A percentile compares a stretch with the other conserved stretches of the same genome.
phyloP scores from a whole-genome alignment of 2,888 invertebrate species.

The Tiliacea citrago region DNA sequence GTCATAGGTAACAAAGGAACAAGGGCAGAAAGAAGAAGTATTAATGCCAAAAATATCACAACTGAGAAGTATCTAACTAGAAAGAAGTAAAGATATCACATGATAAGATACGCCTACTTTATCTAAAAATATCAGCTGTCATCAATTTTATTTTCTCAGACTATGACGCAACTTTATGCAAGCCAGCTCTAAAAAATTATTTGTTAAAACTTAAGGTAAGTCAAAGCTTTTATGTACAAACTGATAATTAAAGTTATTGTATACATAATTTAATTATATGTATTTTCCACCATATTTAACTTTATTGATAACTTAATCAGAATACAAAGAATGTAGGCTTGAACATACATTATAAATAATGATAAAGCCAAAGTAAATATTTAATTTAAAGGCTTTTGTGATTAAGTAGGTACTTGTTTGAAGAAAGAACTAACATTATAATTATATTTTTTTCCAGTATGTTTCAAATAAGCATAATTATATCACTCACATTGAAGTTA shows the following conservation, averaged over 20 bases:
- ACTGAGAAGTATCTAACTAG: not conserved
- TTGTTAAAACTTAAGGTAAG: not conserved
- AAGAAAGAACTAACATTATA: conserved; percentile 24
- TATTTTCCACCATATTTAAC: conserved; percentile 4
- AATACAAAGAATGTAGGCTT: conserved; percentile 4
- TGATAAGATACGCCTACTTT: conserved; percentile 17
- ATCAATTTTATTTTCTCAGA: conserved; percentile 11
- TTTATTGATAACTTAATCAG: conserved; percentile 28
- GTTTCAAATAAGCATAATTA: conserved; percentile 7
- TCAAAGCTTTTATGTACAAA: not conserved
- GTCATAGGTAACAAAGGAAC: not conserved
- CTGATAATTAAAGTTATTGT: not conserved
- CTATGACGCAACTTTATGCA: not conserved
- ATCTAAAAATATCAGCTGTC: conserved; percentile 8
- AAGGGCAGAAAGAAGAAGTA: not conserved
- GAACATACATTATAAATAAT: conserved; percentile 4
- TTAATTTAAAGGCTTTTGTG: conserved; percentile 15
- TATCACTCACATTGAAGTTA: conserved; percentile 14
- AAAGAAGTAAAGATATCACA: conserved; percentile 16
- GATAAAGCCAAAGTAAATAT: conserved; percentile 16
- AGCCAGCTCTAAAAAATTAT: not conserved
- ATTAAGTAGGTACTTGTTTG: conserved; percentile 13
- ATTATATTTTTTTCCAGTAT: not conserved
- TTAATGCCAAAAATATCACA: conserved; percentile 8
- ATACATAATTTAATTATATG: not conserved